Evolutionary conservation across 2,797 vertebrate genomes (phyloP).

Genomic region (Eospalax fontanierii): DNA sequence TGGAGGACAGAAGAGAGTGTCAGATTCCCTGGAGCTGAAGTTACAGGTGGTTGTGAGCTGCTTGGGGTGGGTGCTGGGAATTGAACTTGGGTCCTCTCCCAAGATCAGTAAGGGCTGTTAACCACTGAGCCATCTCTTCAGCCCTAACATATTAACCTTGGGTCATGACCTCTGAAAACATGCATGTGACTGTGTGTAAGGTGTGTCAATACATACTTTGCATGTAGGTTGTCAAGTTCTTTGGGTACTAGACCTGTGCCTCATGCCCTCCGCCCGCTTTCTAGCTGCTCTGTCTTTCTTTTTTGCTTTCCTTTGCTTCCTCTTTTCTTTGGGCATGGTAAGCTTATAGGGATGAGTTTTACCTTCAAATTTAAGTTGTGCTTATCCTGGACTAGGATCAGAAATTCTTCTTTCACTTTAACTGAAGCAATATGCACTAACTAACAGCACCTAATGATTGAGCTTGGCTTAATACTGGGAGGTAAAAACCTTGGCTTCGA

Average conservation of each 20-base stretch:
- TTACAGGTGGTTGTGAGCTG: background rate
- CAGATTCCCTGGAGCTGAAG: background rate
- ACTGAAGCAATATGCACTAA: rapidly evolving
- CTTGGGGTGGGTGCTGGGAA: background rate
- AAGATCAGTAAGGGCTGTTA: background rate
- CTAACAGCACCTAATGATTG: rapidly evolving
- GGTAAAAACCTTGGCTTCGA: rapidly evolving
- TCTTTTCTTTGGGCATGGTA: background rate
- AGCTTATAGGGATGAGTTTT: background rate
- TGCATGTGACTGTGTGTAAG: rapidly evolving
- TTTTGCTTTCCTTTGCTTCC: background rate
- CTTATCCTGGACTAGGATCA: background rate
- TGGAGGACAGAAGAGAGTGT: background rate
- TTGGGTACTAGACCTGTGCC: rapidly evolving
- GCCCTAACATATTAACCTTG: background rate
- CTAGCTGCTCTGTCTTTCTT: background rate
- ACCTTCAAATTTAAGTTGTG: background rate
- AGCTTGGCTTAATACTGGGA: background rate
- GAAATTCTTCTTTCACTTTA: background rate
- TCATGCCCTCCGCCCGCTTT: rapidly evolving
- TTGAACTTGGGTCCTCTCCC: background rate
- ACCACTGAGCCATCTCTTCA: background rate
- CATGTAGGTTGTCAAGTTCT: background rate
- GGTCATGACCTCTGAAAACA: background rate
- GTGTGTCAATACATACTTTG: rapidly evolving